A percentile compares a stretch with the other conserved stretches of the same genome.
phyloP scores from a whole-genome alignment of 2,113 vertebrate species.

The Hemiprocne comata region DNA sequence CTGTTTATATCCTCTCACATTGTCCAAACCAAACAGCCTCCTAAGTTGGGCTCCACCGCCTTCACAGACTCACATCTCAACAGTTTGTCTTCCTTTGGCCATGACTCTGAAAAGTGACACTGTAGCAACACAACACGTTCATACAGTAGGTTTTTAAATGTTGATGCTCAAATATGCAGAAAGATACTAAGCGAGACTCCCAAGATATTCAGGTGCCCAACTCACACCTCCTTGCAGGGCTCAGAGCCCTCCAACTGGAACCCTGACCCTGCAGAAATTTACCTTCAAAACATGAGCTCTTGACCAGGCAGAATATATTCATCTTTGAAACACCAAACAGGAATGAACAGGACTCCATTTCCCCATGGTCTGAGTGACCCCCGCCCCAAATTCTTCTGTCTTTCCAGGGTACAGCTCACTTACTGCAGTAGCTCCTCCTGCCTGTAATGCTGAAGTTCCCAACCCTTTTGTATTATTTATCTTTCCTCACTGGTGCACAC shows the following conservation, averaged over 20 bases:
- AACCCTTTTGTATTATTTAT: neutral
- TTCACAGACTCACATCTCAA: neutral
- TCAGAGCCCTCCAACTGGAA: neutral
- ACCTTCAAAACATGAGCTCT: neutral
- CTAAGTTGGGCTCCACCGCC: accelerated
- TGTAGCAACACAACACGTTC: neutral
- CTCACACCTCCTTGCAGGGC: neutral
- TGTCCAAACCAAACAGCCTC: neutral
- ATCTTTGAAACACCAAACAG: neutral
- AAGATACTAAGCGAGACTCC: neutral
- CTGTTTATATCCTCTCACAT: neutral
- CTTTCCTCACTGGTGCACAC: neutral
- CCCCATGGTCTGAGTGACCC: neutral
- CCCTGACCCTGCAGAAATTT: neutral
- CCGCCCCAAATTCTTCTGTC: neutral
- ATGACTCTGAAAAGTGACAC: neutral
- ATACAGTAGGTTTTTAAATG: neutral
- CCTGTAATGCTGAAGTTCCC: neutral
- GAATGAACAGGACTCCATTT: neutral
- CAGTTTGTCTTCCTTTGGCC: neutral
- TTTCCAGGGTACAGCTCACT: neutral
- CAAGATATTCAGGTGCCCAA: neutral
- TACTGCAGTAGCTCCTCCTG: neutral
- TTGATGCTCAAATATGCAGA: neutral
- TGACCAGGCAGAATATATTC: neutral